Percentiles rank a stretch among this genome's conserved stretches.
Conservation (phyloP, 2,113 vertebrate species). For the Alligator sinensis region DNA sequence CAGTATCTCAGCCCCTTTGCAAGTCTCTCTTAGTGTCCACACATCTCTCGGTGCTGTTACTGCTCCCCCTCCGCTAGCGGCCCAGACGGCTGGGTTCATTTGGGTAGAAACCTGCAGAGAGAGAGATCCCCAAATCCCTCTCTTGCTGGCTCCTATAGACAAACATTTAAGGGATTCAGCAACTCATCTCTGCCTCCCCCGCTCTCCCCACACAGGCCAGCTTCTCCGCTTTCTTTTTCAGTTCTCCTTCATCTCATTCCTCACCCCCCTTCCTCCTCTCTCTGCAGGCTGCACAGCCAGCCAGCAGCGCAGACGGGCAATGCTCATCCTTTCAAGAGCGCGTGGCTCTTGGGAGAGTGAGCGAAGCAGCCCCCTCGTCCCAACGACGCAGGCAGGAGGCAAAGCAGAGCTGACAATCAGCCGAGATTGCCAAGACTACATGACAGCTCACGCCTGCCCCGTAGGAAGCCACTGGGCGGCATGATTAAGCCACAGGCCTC, state of each 20-base stretch:
- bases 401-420: not conserved
- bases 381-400: not conserved
- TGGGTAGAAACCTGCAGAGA: not conserved
- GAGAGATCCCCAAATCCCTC: not conserved
- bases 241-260: not conserved
- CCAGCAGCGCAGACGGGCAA: not conserved
- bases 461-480: fast-evolving
- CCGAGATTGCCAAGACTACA: fast-evolving
- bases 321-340: not conserved
- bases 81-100: too few relatives aligned
- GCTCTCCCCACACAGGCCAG: not conserved
- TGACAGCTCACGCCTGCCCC: not conserved
- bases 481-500: not conserved
- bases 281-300: not conserved
- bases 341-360: not conserved
- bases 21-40: not conserved
- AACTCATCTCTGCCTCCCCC: not conserved
- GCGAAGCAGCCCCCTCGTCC: not conserved
- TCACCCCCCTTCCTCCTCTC: not conserved
- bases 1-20: not conserved
- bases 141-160: not conserved
- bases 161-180: not conserved
- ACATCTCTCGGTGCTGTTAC: not conserved
- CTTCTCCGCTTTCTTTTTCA: not conserved
- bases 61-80: too few relatives aligned